These are phyloP conservation scores for Zelleria hepariella DNA, from an alignment of 2,888 invertebrate genomes.

Conservation along the genomic window DNA sequence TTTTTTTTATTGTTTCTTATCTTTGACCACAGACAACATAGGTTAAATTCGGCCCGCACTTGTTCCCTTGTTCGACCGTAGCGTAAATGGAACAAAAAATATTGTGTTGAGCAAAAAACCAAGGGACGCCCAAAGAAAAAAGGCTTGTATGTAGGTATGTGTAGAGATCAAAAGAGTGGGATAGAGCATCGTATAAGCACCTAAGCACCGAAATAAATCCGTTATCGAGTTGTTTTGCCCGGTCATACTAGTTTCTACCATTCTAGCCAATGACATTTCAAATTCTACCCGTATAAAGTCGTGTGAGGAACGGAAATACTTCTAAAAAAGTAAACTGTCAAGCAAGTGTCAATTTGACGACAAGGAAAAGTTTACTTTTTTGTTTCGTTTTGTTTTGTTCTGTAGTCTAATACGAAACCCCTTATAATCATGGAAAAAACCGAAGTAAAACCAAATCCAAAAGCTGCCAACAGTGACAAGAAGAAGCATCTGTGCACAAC, in stretches of 20 bases:
- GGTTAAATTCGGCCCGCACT: no score
- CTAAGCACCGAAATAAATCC: no score
- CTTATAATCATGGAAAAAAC: neutral
- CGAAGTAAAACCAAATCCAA: neutral
- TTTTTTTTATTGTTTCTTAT: neutral
- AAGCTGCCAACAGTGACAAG: conserved; percentile 8
- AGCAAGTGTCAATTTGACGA: neutral
- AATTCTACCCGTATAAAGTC: neutral
- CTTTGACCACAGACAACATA: neutral
- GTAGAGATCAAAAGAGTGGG: no score
- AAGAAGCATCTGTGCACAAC: conserved; percentile 25
- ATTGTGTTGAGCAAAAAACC: no score
- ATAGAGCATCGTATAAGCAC: no score
- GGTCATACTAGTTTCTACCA: no score
- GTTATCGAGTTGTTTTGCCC: no score
- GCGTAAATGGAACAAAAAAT: no score
- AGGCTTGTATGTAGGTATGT: no score
- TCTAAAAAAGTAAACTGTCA: neutral
- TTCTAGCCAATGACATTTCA: neutral
- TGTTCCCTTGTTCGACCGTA: no score
- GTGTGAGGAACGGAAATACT: no score
- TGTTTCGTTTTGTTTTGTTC: neutral
- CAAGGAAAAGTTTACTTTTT: neutral
- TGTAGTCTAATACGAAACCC: neutral
- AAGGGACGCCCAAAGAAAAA: no score